phyloP scores from a whole-genome alignment of 2,797 vertebrate genomes.

The Clamator glandarius region DNA sequence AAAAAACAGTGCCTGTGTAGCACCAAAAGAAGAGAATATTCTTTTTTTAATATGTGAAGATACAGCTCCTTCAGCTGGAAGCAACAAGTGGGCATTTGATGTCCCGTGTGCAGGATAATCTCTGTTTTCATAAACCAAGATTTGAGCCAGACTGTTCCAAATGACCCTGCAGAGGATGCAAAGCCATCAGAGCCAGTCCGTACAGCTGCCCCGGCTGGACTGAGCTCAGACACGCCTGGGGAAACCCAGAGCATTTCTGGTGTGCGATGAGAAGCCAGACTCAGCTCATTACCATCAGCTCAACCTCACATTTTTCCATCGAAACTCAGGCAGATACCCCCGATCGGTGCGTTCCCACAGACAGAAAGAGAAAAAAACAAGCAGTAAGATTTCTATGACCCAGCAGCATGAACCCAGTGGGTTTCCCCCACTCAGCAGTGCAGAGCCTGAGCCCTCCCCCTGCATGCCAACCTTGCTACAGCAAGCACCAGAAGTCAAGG shows the following conservation, averaged over 20 bases:
- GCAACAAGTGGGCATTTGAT: too few relatives aligned
- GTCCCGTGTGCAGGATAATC: fast-evolving
- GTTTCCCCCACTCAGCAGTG: neutral
- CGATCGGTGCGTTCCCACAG: fast-evolving
- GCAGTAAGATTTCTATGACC: neutral
- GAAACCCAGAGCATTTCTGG: neutral
- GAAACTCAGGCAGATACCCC: neutral
- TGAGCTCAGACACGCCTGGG: neutral
- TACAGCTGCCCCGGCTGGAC: neutral
- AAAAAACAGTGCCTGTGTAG: neutral
- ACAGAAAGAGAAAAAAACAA: neutral
- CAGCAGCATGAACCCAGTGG: neutral
- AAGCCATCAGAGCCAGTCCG: fast-evolving
- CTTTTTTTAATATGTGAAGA: neutral
- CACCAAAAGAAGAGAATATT: neutral
- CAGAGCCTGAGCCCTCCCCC: neutral
- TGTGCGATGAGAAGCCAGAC: fast-evolving
- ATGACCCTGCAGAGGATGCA: neutral
- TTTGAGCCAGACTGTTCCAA: neutral
- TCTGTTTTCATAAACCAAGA: neutral
- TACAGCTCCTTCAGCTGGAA: neutral
- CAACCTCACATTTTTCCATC: neutral
- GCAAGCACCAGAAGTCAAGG: fast-evolving
- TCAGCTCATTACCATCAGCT: neutral
- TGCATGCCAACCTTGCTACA: neutral